A percentile compares a stretch with the other conserved stretches of the same genome.
Conservation (phyloP, 2,113 vertebrate species). For the Glareola pratincola region DNA sequence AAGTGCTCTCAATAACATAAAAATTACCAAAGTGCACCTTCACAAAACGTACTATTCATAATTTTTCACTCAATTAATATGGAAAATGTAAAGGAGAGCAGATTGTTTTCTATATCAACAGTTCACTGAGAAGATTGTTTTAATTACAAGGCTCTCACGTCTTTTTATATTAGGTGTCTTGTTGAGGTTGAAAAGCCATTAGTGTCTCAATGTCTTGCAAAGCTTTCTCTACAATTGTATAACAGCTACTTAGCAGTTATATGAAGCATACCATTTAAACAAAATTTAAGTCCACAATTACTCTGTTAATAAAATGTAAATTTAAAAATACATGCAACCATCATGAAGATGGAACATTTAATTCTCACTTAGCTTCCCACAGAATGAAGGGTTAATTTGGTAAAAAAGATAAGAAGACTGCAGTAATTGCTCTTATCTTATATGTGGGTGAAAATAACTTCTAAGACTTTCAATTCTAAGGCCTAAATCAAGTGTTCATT, state of each 20-base stretch:
- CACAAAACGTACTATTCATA: slow-evolving; percentile 41
- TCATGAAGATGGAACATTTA: slow-evolving; percentile 65
- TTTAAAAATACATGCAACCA: slow-evolving; percentile 72
- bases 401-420: slow-evolving; percentile 58
- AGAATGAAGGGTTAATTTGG: slow-evolving; percentile 76
- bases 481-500: slow-evolving; percentile 54
- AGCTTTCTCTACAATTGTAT: slow-evolving; percentile 67
- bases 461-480: slow-evolving; percentile 57
- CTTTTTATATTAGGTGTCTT: slow-evolving; percentile 67
- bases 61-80: slow-evolving; percentile 65
- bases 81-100: slow-evolving; percentile 68
- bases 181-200: slow-evolving; percentile 74
- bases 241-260: slow-evolving; percentile 76
- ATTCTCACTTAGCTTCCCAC: slow-evolving; percentile 67
- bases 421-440: slow-evolving; percentile 67
- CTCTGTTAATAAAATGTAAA: slow-evolving; percentile 78
- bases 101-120: slow-evolving; percentile 75
- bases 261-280: slow-evolving; percentile 73
- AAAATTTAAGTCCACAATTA: slow-evolving; percentile 78
- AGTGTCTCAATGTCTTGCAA: slow-evolving; percentile 67
- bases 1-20: slow-evolving; percentile 43
- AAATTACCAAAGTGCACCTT: slow-evolving; percentile 37
- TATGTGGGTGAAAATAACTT: slow-evolving; percentile 63
- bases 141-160: slow-evolving; percentile 73
- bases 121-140: slow-evolving; percentile 76